Evolutionary conservation across 2,113 vertebrate species (phyloP), one percentile per base, ranked within the genome.

Genomic region (Pygoscelis adeliae): DNA sequence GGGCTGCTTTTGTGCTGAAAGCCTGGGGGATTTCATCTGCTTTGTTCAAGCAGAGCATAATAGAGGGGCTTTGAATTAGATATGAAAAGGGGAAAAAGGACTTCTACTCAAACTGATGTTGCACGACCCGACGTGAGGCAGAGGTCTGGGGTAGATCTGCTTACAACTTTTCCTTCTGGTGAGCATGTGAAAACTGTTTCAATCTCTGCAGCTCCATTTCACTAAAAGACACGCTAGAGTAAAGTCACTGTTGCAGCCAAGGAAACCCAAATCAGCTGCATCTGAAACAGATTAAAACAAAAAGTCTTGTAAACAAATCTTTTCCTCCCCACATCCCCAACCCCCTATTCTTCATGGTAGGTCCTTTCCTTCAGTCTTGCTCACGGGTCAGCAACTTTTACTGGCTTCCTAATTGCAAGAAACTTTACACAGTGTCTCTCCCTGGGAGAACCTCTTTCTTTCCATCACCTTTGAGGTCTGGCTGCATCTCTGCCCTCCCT

Each of bases 51-150:
- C 49, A 86, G n/a, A 62, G 59, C 42, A 30, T 59, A 83, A 77
- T 18, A 87, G 29, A 92, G 23, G 7, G 20, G 8, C 14, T 70
- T 92, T 89, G 73, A 81, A 82, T 91, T 56, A 93, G 72, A 26
- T 42, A 56, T 13, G 19, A 58, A 92, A 84, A 88, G 38, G 50
- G 26, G 23, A 34, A 44, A 73, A 94, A 49, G 5, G 12, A 73
- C 40, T 91, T 81, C 29, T 78, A 11, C 16, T 70, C 50, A 59
- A 77, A 59, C n/a, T 58, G 59, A 36, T 1, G 2, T 42, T 29
- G 21, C 32, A 25, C 0, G 0, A 58, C 44, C 18, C 0, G 0
- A 23, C 0, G 2, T 76, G 46, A 76, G 47, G 26, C 49, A 58
- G 36, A 58, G 26, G 38, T 74, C 36, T 85, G 65, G 86, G 58